Percentiles rank a stretch among this genome's conserved stretches.
phyloP scores from a whole-genome alignment of 2,888 invertebrate genomes.

The Pandemis corylana region DNA sequence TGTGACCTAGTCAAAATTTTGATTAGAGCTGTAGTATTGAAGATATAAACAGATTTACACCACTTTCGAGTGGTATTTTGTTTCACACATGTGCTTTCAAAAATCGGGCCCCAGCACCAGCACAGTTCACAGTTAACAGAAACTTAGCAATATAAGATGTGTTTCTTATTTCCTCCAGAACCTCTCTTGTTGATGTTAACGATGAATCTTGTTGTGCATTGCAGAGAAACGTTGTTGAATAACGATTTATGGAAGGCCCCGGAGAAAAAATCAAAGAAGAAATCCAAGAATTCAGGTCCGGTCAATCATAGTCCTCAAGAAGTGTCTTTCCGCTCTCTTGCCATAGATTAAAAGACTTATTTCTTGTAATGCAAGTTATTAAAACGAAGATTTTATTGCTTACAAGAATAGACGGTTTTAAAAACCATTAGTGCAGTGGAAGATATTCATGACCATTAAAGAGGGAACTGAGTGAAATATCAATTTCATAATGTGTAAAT shows the following conservation, averaged over 20 bases:
- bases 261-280: slow-evolving; percentile 48
- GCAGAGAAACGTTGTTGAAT: slow-evolving; percentile 48
- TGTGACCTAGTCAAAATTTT: too few relatives aligned
- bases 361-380: background rate
- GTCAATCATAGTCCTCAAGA: slow-evolving; percentile 37
- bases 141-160: background rate
- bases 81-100: too few relatives aligned
- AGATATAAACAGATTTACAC: too few relatives aligned
- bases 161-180: background rate
- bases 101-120: too few relatives aligned
- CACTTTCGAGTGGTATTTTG: too few relatives aligned
- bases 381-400: background rate
- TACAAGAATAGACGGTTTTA: background rate
- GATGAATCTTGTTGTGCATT: background rate
- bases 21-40: too few relatives aligned
- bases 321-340: slow-evolving; percentile 50
- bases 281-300: slow-evolving; percentile 37
- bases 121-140: too few relatives aligned
- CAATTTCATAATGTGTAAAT: too few relatives aligned
- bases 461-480: background rate
- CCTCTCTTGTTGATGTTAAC: background rate
- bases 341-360: slow-evolving; percentile 48
- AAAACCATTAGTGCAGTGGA: background rate
- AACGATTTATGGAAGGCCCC: slow-evolving; percentile 51
- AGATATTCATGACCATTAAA: background rate